Conservation (phyloP, 2,797 vertebrate species). For the Diplodus puntazzo region DNA sequence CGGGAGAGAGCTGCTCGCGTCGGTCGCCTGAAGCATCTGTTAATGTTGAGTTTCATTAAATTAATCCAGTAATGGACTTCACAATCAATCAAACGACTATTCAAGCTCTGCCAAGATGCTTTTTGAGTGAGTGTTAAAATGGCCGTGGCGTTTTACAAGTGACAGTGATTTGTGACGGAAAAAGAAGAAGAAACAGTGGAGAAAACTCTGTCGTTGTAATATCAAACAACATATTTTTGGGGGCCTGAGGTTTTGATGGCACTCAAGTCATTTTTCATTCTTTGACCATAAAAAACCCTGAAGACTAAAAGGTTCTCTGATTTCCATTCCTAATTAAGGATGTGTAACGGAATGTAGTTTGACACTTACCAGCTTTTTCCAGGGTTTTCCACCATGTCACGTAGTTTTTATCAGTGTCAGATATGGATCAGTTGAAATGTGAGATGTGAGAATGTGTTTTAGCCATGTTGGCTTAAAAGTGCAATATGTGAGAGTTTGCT, state of each 20-base stretch:
- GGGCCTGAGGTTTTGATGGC: background rate
- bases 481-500: no score
- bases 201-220: background rate
- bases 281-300: background rate
- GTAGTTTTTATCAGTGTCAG: background rate
- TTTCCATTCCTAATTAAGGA: background rate
- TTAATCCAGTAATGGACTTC: conserved; percentile 29
- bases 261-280: background rate
- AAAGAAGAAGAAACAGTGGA: conserved; percentile 8
- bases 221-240: background rate
- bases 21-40: conserved; percentile 11
- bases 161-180: conserved; percentile 26
- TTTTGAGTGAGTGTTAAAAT: conserved; percentile 28
- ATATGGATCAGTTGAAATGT: background rate
- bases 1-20: conserved; percentile 18
- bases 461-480: background rate
- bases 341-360: background rate
- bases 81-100: conserved; percentile 38
- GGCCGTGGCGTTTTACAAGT: conserved; percentile 46
- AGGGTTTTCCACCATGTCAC: no score
- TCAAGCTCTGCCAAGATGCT: conserved; percentile 20
- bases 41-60: conserved; percentile 40
- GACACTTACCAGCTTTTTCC: background rate
- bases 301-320: background rate
- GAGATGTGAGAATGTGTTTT: no score